Conservation (phyloP, 2,888 invertebrate species). For the Baccha elongata region DNA sequence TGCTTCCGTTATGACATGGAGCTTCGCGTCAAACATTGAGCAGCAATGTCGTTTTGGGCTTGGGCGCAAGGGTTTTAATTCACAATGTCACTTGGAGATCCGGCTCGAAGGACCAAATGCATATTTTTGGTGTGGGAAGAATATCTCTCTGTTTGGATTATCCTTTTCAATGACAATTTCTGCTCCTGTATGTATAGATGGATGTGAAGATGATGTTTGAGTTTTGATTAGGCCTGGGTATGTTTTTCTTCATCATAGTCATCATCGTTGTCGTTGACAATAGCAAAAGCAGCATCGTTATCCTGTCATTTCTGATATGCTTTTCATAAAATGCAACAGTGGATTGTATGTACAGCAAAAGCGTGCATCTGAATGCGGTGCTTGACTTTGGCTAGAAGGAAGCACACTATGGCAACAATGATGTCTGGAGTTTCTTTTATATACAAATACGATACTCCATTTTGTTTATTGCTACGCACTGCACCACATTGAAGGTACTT, state of each 20-base stretch:
- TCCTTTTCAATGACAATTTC: constrained; percentile 55
- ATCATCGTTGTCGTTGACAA: constrained; percentile 2
- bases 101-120: constrained; percentile 36
- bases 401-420: constrained; percentile 61
- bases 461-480: constrained; percentile 27
- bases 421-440: constrained; percentile 63
- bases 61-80: constrained; percentile 49
- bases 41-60: constrained; percentile 16
- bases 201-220: constrained; percentile 51
- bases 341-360: constrained; percentile 27
- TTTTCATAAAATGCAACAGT: constrained; percentile 66
- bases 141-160: constrained; percentile 10
- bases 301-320: constrained; percentile 55
- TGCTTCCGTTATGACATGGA: constrained; percentile 50
- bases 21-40: constrained; percentile 37
- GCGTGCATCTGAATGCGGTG: constrained; percentile 53
- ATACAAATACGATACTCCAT: not conserved
- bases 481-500: constrained; percentile 45
- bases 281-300: constrained; percentile 48
- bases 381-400: constrained; percentile 71
- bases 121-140: not conserved
- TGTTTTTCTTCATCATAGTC: constrained; percentile 50
- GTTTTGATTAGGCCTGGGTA: constrained; percentile 65
- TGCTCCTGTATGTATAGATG: constrained; percentile 9
- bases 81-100: constrained; percentile 58